Evolutionary conservation across 1,140 invertebrate species (phyloP).

Genomic region (Papilio aristodemus): DNA sequence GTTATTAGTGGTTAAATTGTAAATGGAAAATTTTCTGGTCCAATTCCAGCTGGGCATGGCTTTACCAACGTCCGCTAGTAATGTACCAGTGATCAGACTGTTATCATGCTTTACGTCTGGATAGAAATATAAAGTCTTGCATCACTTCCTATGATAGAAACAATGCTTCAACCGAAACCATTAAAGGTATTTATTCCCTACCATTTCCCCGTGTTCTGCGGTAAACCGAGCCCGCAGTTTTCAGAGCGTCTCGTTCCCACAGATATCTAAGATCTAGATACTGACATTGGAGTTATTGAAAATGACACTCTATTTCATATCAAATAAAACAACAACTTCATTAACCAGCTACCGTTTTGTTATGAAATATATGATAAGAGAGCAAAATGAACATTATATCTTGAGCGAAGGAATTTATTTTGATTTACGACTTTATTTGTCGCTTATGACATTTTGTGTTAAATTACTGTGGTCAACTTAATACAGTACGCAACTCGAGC

Average conservation of each 20-base stretch:
- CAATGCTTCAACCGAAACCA: slow-evolving; percentile 29
- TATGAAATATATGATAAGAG: slow-evolving; percentile 17
- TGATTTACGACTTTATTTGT: slow-evolving; percentile 30
- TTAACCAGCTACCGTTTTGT: slow-evolving; percentile 30
- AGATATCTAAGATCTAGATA: slow-evolving; percentile 42
- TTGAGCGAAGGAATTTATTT: not conserved
- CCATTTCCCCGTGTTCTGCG: slow-evolving; percentile 31
- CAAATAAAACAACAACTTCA: slow-evolving; percentile 37
- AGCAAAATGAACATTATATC: slow-evolving; percentile 26
- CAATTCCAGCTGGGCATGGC: too few relatives aligned
- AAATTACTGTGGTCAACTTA: slow-evolving; percentile 48
- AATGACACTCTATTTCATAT: slow-evolving; percentile 37
- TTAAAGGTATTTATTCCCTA: slow-evolving; percentile 30
- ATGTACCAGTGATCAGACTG: not conserved
- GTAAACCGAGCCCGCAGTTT: slow-evolving; percentile 47
- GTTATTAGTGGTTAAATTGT: too few relatives aligned
- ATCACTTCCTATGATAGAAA: slow-evolving; percentile 26
- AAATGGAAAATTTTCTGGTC: too few relatives aligned
- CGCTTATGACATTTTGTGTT: slow-evolving; percentile 34
- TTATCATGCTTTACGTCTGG: not conserved
- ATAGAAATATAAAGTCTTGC: not conserved
- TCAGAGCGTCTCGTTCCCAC: slow-evolving; percentile 61
- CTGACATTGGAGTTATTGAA: slow-evolving; percentile 36
- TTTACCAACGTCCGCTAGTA: too few relatives aligned
- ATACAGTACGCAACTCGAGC: slow-evolving; percentile 44